Conservation (phyloP, 2,797 vertebrate genomes). For the Oryzias sinensis region DNA sequence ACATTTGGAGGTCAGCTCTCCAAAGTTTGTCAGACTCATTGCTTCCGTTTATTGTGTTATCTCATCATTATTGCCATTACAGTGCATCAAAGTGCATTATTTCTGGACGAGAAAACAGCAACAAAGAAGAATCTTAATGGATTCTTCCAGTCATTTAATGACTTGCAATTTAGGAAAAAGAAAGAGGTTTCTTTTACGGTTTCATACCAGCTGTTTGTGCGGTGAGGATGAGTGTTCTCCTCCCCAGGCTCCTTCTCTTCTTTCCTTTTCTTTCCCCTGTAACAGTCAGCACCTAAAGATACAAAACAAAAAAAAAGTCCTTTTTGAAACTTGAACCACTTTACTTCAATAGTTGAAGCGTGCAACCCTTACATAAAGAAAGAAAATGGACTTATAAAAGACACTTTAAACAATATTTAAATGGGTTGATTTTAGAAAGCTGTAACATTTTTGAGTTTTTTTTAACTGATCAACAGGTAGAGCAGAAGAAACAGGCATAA, state of each 20-base stretch:
- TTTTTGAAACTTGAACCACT: background rate
- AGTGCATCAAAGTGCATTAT: conserved; percentile 60
- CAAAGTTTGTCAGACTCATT: conserved; percentile 55
- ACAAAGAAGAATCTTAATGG: conserved; percentile 42
- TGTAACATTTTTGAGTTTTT: conserved; percentile 1
- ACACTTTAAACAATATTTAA: conserved; percentile 16
- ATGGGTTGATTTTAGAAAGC: conserved; percentile 2
- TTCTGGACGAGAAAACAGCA: conserved; percentile 52
- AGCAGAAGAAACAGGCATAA: conserved; percentile 39
- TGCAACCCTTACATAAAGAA: no score
- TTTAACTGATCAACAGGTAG: conserved; percentile 50
- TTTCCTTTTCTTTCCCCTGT: conserved; percentile 42
- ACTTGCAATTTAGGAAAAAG: conserved; percentile 70
- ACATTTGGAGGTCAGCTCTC: conserved; percentile 44
- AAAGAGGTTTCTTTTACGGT: conserved; percentile 57
- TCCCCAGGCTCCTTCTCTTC: conserved; percentile 61
- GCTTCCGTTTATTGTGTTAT: conserved; percentile 53
- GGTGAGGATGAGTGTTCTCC: conserved; percentile 64
- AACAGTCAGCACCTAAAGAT: conserved; percentile 54
- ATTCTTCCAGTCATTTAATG: conserved; percentile 62
- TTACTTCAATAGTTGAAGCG: conserved; percentile 1
- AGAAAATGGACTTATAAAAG: no score
- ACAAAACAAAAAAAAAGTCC: conserved; percentile 18
- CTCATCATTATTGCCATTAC: conserved; percentile 67
- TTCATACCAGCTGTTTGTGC: conserved; percentile 72